Conservation (phyloP, 2,888 invertebrate species). For the Gortyna flavago region DNA sequence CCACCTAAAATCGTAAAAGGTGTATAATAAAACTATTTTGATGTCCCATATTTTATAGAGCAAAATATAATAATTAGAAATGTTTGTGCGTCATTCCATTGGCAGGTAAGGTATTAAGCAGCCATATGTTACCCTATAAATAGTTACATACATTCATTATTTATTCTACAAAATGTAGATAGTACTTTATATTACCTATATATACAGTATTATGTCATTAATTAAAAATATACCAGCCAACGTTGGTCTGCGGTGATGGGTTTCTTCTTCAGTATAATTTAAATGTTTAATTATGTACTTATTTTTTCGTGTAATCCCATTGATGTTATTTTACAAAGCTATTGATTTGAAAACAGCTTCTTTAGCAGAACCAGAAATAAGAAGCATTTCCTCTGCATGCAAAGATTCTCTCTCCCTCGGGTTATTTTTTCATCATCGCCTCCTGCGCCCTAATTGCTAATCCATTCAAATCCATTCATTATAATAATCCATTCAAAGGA, state of each 20-base stretch:
- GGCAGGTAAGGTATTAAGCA: constrained; percentile 28
- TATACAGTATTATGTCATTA: background rate
- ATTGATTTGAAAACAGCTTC: background rate
- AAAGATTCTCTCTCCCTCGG: background rate
- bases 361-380: background rate
- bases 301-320: background rate
- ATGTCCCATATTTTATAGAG: background rate
- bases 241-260: background rate
- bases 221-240: background rate
- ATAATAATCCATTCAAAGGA: too few relatives aligned
- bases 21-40: background rate
- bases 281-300: background rate
- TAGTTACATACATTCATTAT: constrained; percentile 18
- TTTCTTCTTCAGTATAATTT: background rate
- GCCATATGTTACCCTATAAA: constrained; percentile 50
- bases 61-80: constrained; percentile 26
- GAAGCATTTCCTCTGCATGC: background rate
- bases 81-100: constrained; percentile 39
- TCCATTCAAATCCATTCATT: too few relatives aligned
- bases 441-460: background rate
- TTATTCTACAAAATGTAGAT: constrained; percentile 15
- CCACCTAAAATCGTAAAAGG: background rate
- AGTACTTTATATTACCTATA: background rate
- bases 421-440: background rate
- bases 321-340: background rate